Evolutionary conservation across 1,140 invertebrate genomes (phyloP), one percentile per base, ranked within the genome.

Genomic region (Colletes latitarsis): DNA sequence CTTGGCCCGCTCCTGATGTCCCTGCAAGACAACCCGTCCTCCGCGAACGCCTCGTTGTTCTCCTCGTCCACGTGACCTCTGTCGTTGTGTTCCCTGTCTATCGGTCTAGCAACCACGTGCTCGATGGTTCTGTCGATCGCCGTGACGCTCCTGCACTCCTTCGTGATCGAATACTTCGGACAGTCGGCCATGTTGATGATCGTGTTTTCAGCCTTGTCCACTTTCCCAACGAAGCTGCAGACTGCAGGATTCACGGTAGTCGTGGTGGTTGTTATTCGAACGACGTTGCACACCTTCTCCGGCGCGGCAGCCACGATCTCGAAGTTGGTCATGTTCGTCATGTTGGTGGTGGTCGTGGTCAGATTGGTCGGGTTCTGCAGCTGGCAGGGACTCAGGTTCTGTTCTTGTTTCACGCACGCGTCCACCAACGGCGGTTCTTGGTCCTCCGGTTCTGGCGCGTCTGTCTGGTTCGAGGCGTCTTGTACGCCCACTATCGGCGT

Each of bases 381-480:
- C 39, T 92, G 90, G 52, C 90, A 92, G 0, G 91, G 89, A n/a
- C 82, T 90, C 12, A 89, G 58, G 30, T 81, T 89, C 60, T 92
- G 91, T 14, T 92, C 92, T 58, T 92, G 92, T n/a, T 92, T 93
- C 9, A 93, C 89, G 80, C 82, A 83, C 2, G 84, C 58, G 39
- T 90, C 88, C 15, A 80, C 57, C 4, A 82, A 55, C 0, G 82
- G 75, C 6, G 82, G n/a, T 0, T 85, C 77, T 9, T 77, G 85
- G 6, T 94, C 93, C 5, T 94, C 93, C 8, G 91, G 89, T 2
- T 87, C 82, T 21, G 95, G 94, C 2, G 95, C 94, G 81, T 97
- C 96, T 0, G 96, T 97, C 92, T 97, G 96, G 89, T 97, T 97
- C 19, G 96, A 96, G 0, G 96, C 96, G 85, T 97, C 96, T 91